Conservation (phyloP, 2,113 vertebrate species). For the Ameiurus melas region DNA sequence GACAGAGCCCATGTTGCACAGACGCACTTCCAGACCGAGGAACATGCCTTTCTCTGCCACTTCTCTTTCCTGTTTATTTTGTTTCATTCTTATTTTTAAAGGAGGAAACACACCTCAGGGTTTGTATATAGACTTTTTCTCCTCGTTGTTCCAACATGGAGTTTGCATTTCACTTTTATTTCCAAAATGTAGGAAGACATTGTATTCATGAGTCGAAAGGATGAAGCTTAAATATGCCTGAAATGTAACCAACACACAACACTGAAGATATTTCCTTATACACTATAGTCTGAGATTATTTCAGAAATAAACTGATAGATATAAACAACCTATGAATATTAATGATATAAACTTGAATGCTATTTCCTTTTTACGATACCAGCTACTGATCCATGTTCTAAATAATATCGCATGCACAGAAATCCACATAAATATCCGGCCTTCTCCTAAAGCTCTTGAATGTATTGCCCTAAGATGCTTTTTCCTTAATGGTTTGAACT, state of each 20-base stretch:
- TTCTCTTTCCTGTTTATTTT: constrained; percentile 21
- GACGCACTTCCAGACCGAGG: constrained; percentile 81
- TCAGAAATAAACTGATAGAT: neutral
- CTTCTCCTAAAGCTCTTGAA: constrained; percentile 39
- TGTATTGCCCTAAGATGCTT: constrained; percentile 25
- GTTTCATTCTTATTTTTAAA: constrained; percentile 58
- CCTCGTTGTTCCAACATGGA: constrained; percentile 31
- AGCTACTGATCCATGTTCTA: neutral
- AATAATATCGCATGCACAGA: constrained; percentile 4
- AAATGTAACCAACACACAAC: constrained; percentile 14
- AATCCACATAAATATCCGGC: neutral
- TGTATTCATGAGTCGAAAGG: neutral
- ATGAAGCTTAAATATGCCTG: constrained; percentile 10
- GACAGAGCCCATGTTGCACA: constrained; percentile 75
- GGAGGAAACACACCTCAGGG: constrained; percentile 82
- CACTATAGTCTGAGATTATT: neutral
- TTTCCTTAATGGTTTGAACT: constrained; percentile 3
- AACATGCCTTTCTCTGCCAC: constrained; percentile 63
- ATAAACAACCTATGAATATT: neutral
- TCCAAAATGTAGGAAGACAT: neutral
- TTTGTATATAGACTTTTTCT: constrained; percentile 72
- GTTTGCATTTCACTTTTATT: constrained; percentile 12
- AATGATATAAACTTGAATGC: neutral
- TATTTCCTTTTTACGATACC: neutral
- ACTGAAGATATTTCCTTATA: constrained; percentile 1